Evolutionary conservation across 2,888 invertebrate genomes (phyloP), one percentile per base, ranked within the genome.

Genomic region (Andrena flavipes): DNA sequence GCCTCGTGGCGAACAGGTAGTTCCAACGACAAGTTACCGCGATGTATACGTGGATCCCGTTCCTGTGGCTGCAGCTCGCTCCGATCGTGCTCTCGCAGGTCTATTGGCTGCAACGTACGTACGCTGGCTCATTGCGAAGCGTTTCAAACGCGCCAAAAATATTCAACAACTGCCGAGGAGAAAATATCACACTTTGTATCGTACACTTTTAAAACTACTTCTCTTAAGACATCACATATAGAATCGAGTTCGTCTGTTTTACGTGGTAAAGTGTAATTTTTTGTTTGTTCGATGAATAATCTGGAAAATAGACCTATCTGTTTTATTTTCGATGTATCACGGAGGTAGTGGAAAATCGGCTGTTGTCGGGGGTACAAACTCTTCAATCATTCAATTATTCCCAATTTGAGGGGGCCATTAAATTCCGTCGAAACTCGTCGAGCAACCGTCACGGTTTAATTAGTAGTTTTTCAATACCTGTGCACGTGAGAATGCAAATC

Each of bases 31-130:
- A 73, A 64, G 64, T 80, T 73, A 67, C 56, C 64, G 68, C 72
- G 71, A 83, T 87, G 81, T 77, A 73, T 83, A 76, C 72, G 49
- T 51, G 56, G 49, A 30, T 60, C 13, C 23, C 48, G 81, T 49
- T 80, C 48, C 62, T 79, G 65, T 82, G 82, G 23, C 62, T 64
- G 30, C 70, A 76, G 29, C 69, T 80, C 67, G 26, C 42, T 10
- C 56, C 69, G n/a, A 6, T 64, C 67, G 64, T 54, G 13, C n/a
- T 72, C 13, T 71, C 76, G 64, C 85, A 75, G 72, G 20, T 51
- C 49, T n/a, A 29, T 56, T 62, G 54, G 13, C 30, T 54, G n/a
- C 48, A 60, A 7, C 33, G 84, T 82, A 77, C 63, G 80, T 85
- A 84, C 63, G 10, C 51, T 33, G 62, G 4, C 13, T 29, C 48